phyloP scores from a whole-genome alignment of 2,797 vertebrate genomes.

The Aulostomus chinensis region DNA sequence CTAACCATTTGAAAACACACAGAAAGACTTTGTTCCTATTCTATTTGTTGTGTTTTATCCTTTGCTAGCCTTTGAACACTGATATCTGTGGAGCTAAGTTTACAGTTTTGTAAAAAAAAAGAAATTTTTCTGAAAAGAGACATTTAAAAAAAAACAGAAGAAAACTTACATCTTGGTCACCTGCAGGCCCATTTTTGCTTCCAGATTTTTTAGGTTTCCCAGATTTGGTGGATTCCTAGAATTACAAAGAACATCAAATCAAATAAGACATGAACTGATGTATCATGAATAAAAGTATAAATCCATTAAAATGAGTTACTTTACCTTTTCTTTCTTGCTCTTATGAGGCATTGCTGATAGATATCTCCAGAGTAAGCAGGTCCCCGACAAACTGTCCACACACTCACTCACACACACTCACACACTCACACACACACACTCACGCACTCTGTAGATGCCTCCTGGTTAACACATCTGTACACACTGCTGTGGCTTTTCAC shows the following conservation, averaged over 20 bases:
- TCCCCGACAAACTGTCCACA: no score
- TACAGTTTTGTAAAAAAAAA: no score
- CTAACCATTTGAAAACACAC: neutral
- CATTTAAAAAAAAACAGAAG: conserved; percentile 3
- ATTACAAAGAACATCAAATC: neutral
- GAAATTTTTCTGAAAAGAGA: no score
- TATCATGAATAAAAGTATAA: neutral
- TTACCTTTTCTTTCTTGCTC: conserved; percentile 79
- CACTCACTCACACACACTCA: no score
- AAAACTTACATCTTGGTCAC: conserved; percentile 68
- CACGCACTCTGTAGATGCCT: conserved; percentile 22
- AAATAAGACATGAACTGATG: neutral
- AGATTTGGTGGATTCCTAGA: conserved; percentile 69
- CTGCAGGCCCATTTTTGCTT: conserved; percentile 67
- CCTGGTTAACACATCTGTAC: conserved; percentile 30
- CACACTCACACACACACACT: no score
- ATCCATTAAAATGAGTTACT: neutral
- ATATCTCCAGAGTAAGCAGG: conserved; percentile 48
- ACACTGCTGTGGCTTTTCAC: conserved; percentile 29
- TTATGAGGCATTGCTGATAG: conserved; percentile 74
- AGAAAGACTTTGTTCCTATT: neutral
- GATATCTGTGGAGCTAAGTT: no score
- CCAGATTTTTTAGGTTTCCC: conserved; percentile 72
- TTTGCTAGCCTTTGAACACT: no score
- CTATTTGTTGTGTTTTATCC: neutral